Conservation (phyloP, 2,888 invertebrate species). For the Lasioglossum leucozonium region DNA sequence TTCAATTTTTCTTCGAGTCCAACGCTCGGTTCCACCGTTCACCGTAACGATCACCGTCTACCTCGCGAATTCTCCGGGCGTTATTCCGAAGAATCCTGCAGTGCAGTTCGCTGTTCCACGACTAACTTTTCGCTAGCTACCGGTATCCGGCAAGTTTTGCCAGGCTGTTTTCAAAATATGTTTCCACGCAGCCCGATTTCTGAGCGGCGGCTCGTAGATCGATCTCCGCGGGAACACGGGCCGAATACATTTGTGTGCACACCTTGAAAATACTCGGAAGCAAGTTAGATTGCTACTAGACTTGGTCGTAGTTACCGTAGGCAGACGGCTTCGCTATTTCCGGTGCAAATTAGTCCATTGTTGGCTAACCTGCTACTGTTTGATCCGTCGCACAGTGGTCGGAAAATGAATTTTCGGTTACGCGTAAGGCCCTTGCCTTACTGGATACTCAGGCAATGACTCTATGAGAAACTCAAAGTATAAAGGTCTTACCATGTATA, state of each 20-base stretch:
- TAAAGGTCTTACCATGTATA: too few species aligned
- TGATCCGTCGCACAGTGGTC: too few species aligned
- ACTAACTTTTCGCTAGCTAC: neutral
- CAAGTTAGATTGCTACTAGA: slow-evolving; percentile 9
- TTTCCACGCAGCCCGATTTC: neutral
- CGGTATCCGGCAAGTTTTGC: neutral
- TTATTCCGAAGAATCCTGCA: neutral
- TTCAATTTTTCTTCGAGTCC: slow-evolving; percentile 9
- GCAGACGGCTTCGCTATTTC: neutral
- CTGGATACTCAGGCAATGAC: too few species aligned
- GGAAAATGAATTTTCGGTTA: too few species aligned
- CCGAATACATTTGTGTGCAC: neutral
- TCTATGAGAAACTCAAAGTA: too few species aligned
- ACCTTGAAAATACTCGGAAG: neutral
- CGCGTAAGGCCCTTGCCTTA: too few species aligned
- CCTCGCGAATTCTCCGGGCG: neutral
- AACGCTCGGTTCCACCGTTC: neutral
- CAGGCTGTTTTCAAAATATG: neutral
- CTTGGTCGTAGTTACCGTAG: neutral
- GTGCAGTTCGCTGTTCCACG: neutral
- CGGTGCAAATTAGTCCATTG: slow-evolving; percentile 2
- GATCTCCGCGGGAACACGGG: neutral
- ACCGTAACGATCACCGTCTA: neutral
- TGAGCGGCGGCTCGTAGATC: neutral
- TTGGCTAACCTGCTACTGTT: neutral